Base-by-base conservation (phyloP, 2,888 invertebrate genomes). In the Hedya salicella region DNA sequence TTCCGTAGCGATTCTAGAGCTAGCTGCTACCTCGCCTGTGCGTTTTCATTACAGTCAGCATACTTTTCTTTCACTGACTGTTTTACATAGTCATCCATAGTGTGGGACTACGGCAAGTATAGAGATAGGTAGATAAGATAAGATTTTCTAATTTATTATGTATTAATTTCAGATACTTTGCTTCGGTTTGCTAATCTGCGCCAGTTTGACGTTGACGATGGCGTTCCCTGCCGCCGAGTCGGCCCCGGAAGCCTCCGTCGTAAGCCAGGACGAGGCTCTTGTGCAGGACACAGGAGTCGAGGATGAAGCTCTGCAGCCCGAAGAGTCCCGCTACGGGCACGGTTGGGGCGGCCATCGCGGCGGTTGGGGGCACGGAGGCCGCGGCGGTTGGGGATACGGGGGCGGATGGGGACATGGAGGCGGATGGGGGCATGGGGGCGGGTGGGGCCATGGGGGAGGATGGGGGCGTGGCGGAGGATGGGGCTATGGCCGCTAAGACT, bases 201-300 rank as follows among this genome's bases (percentile, higher is more conserved):
- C 52, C 21, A 39, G 19, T 14, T 39, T 62, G 36, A 53, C 62
- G 46, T 14, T 62, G 17, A 39, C 40, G 5, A 13, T 36, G 13
- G 62, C 62, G 9, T 53, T 19, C 13, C 62, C 62, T 2, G 44
- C 42, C 30, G 25, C 52, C 14, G 62, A 46, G 25, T n/a, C 30
- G 32, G 57, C 44, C 17, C 19, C 44, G 1, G 57, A 46, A 8
- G 44, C 44, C 32, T 17, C 57, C 8, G 5, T 11, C 25, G 3
- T 17, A 42, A 11, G 19, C 11, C 19, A n/a, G 4, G 42, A 56
- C 16, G 42, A 25, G 9, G 49, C 3, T 13, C 30, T 17, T 1
- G 56, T 8, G 13, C 6, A n/a, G 17, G 44, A n/a, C 9, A 36
- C 8, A 25, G 42, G 0, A 3, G 44, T 11, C 9, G 56, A 57